Evolutionary conservation across 2,113 vertebrate genomes (phyloP).

Genomic region (Perca flavescens): DNA sequence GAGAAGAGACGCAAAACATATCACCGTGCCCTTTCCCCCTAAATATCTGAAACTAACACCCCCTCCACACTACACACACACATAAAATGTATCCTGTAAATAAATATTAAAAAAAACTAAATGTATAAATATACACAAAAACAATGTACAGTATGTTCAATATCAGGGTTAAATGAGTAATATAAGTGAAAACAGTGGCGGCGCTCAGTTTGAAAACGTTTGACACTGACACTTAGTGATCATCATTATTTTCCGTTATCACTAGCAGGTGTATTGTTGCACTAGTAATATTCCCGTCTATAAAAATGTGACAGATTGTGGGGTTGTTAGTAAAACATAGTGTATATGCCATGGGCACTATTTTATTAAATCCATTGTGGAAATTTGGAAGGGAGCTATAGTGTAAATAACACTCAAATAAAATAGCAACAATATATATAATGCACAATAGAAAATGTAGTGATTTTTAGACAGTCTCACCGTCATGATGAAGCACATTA

Average conservation of each 20-base stretch:
- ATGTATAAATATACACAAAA: background rate
- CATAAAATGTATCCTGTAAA: too few relatives aligned
- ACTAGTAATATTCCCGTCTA: background rate
- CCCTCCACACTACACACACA: too few relatives aligned
- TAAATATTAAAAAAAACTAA: too few relatives aligned
- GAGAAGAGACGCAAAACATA: background rate
- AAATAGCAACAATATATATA: background rate
- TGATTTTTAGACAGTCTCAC: background rate
- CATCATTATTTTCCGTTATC: background rate
- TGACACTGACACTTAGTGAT: background rate
- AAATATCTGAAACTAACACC: background rate
- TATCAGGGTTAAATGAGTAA: background rate
- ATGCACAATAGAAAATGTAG: background rate
- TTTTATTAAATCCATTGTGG: background rate
- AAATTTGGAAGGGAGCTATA: too few relatives aligned
- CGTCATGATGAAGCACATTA: background rate
- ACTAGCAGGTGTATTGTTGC: background rate
- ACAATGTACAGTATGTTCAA: background rate
- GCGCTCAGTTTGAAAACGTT: background rate
- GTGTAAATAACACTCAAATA: background rate
- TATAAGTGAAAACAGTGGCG: background rate
- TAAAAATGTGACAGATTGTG: background rate
- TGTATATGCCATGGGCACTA: background rate
- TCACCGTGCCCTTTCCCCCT: background rate
- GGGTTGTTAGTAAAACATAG: background rate